Evolutionary conservation across 2,113 vertebrate species (phyloP).

Genomic region (Perccottus glenii): DNA sequence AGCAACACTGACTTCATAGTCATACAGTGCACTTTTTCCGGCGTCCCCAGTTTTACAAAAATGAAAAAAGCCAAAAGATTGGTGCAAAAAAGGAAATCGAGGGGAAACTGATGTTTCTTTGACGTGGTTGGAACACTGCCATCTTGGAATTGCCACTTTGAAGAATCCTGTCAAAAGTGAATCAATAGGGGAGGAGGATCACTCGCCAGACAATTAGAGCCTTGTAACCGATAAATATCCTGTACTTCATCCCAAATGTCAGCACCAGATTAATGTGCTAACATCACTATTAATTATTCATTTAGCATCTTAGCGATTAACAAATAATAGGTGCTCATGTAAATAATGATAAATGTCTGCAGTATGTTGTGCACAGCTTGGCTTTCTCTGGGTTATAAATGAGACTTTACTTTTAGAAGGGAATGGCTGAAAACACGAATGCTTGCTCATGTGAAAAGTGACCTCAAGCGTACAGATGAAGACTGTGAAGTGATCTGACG

Average conservation of each 20-base stretch:
- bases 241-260: constrained; percentile 56
- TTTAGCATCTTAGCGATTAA: constrained; percentile 45
- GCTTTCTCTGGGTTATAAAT: neutral
- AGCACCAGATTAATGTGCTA: constrained; percentile 37
- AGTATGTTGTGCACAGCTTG: constrained; percentile 6
- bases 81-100: too few species aligned
- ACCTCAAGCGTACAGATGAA: too few species aligned
- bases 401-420: neutral
- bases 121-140: constrained; percentile 46
- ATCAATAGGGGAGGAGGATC: constrained; percentile 69
- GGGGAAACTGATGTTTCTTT: constrained; percentile 58
- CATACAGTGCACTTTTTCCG: too few species aligned
- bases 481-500: too few species aligned
- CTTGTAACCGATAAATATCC: constrained; percentile 58
- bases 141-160: constrained; percentile 62
- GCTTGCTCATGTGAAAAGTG: too few species aligned
- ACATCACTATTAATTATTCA: constrained; percentile 20
- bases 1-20: too few species aligned
- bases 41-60: too few species aligned
- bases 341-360: neutral
- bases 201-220: constrained; percentile 53
- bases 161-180: constrained; percentile 57
- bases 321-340: constrained; percentile 27
- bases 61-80: too few species aligned
- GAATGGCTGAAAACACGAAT: neutral